Evolutionary conservation across 2,797 vertebrate genomes (phyloP), one percentile per base, ranked within the genome.

Genomic region (Allobates femoralis): DNA sequence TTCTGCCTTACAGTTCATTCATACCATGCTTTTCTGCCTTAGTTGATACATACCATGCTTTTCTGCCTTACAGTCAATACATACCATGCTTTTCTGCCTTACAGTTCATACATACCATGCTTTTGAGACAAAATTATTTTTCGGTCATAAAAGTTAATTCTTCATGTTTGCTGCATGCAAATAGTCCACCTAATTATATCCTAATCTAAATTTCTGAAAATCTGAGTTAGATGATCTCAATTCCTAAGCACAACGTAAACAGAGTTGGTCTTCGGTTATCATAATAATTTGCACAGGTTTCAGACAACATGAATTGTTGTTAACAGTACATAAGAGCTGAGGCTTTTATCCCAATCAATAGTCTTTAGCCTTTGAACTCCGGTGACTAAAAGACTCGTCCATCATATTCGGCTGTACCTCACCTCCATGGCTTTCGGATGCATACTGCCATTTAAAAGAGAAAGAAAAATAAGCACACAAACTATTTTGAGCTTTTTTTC

Each of bases 341-440:
- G 90, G 92, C 94, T 96, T 95, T 95, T 95, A 95, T 95, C 92
- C 93, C 93, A 94, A 94, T 95, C 94, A 94, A 95, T 95, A 96
- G 94, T 95, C 94, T 94, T 95, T 95, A 95, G 94, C 94, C 94
- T 95, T 94, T 95, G 94, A 95, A 96, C 94, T 94, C 60, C 0
- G 91, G 93, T 94, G 94, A 93, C 92, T 91, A 90, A 89, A 94
- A 93, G 93, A 92, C 91, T 91, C 92, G 92, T 93, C 91, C 12
- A 67, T 94, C 93, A 93, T 90, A 89, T 93, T 94, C 90, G 91
- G 91, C 93, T 93, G 89, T 93, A 93, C 92, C 92, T 94, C 93
- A 95, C 93, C 93, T 94, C 92, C 93, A 90, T 90, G 92, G 92
- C 92, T 92, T 93, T 90, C 91, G 92, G 92, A 93, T 92, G 89